A percentile compares a stretch with the other conserved stretches of the same genome.
phyloP scores from a whole-genome alignment of 2,113 vertebrate species.

The Hepsetus odoe region DNA sequence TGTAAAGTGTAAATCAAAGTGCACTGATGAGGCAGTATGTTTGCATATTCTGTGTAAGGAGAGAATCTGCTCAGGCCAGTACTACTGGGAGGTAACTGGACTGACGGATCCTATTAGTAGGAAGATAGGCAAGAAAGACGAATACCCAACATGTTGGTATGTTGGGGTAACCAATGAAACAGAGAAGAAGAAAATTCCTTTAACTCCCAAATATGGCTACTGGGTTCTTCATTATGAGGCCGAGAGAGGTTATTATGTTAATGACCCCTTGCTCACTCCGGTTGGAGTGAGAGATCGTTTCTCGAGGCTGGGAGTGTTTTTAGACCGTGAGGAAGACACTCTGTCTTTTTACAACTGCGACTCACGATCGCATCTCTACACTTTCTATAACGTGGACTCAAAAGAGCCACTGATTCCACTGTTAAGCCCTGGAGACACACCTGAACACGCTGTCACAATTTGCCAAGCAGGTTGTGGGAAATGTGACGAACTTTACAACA shows the following conservation, averaged over 20 bases:
- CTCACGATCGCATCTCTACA: not conserved
- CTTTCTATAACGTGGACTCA: conserved; percentile 3
- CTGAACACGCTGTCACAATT: no score
- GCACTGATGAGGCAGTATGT: not conserved
- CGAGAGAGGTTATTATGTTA: not conserved
- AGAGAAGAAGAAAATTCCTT: not conserved
- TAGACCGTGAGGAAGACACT: conserved; percentile 15
- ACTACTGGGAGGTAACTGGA: conserved; percentile 18
- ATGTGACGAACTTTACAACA: no score
- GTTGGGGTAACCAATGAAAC: not conserved
- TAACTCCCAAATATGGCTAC: conserved; percentile 6
- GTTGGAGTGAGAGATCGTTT: not conserved
- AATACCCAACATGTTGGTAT: not conserved
- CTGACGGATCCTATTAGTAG: not conserved
- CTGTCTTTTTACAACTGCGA: conserved; percentile 15
- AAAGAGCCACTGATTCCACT: not conserved
- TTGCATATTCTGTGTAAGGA: not conserved
- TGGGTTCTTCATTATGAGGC: conserved; percentile 13
- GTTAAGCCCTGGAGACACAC: not conserved
- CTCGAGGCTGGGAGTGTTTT: conserved; percentile 19
- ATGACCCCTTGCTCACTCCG: not conserved
- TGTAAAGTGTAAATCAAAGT: not conserved
- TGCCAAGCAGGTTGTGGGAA: no score
- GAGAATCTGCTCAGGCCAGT: not conserved
- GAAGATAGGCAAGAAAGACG: not conserved